A percentile compares a stretch with the other conserved stretches of the same genome.
phyloP scores from a whole-genome alignment of 2,797 vertebrate species.

The Rhinophrynus dorsalis region DNA sequence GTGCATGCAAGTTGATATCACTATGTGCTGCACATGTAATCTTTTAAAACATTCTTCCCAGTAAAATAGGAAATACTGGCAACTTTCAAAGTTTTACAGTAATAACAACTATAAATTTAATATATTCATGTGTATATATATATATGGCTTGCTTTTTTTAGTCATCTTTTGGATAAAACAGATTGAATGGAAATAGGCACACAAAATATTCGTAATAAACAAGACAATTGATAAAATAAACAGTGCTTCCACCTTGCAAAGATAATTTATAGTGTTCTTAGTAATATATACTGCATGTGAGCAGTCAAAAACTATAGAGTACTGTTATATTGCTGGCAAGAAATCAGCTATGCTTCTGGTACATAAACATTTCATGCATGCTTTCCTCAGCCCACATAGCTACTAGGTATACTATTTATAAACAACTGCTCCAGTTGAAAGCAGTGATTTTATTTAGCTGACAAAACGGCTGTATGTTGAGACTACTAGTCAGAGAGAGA shows the following conservation, averaged over 20 bases:
- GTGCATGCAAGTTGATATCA: no score
- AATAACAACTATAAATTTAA: no score
- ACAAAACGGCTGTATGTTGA: conserved; percentile 4
- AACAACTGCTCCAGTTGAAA: conserved; percentile 7
- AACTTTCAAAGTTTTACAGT: no score
- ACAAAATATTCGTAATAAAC: no score
- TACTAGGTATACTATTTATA: conserved; percentile 36
- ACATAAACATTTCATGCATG: conserved; percentile 32
- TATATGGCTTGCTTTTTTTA: no score
- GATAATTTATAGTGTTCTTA: no score
- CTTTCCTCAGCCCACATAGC: conserved; percentile 7
- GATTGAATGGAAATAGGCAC: background rate
- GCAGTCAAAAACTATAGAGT: background rate
- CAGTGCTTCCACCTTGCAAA: no score
- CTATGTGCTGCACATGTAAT: no score
- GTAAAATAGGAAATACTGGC: no score
- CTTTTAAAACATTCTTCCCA: no score
- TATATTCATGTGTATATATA: no score
- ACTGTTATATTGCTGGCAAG: background rate
- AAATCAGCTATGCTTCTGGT: background rate
- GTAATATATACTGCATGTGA: background rate
- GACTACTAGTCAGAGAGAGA: background rate
- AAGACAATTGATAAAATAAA: background rate
- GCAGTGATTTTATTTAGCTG: conserved; percentile 17
- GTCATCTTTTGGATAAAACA: no score